A percentile compares a stretch with the other conserved stretches of the same genome.
phyloP scores from a whole-genome alignment of 1,140 invertebrate species.

The Trachymyrmex cornetzi region DNA sequence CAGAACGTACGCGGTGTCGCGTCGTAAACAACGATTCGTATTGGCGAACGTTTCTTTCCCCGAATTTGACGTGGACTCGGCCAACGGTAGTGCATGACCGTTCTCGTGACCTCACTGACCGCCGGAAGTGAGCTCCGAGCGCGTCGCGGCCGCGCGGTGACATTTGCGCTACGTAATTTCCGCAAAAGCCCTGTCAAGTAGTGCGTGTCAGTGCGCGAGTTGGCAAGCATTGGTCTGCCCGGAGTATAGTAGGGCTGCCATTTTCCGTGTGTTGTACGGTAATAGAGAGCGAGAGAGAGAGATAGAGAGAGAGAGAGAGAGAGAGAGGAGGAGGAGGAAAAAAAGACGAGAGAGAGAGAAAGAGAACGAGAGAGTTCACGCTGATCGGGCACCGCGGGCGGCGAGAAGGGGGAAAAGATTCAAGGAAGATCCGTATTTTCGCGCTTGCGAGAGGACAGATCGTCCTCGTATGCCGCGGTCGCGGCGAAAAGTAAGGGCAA shows the following conservation, averaged over 20 bases:
- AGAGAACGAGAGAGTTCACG: background rate
- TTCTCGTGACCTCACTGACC: background rate
- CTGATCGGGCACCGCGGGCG: background rate
- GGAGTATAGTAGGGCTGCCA: slow-evolving; percentile 72
- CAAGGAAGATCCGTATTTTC: slow-evolving; percentile 62
- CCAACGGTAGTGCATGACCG: background rate
- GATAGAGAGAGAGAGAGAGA: background rate
- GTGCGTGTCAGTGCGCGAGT: slow-evolving; percentile 72
- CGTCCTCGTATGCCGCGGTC: background rate
- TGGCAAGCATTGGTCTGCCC: slow-evolving; percentile 74
- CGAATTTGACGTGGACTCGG: slow-evolving; percentile 20
- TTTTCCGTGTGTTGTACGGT: slow-evolving; percentile 74
- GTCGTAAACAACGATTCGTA: slow-evolving; percentile 73
- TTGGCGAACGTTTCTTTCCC: slow-evolving; percentile 29
- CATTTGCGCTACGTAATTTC: slow-evolving; percentile 7
- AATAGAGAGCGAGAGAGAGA: background rate
- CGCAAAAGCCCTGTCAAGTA: slow-evolving; percentile 36
- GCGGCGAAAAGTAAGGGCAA: background rate
- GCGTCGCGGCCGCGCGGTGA: background rate
- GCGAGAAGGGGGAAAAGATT: background rate
- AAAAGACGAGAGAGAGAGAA: background rate
- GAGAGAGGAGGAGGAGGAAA: background rate
- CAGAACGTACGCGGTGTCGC: slow-evolving; percentile 73
- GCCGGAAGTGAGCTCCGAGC: slow-evolving; percentile 17
- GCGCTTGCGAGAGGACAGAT: slow-evolving; percentile 62